Conservation (phyloP, 2,888 invertebrate species). For the Brenthis hecate region DNA sequence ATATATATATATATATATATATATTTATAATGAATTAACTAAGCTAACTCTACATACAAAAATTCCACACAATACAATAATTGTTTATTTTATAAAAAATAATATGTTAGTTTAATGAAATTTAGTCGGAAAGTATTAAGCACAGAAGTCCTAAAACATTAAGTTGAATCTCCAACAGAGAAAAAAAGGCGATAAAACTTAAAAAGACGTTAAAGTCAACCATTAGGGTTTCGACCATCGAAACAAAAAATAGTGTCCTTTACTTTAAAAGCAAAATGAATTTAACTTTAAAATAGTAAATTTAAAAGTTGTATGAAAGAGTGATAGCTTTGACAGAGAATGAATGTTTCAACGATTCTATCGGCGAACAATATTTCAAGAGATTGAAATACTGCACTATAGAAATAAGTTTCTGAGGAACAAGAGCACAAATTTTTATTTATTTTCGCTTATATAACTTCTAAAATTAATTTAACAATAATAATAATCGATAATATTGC, state of each 20-base stretch:
- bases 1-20: no score
- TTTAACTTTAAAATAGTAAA: constrained; percentile 18
- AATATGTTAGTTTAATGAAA: background rate
- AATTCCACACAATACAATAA: no score
- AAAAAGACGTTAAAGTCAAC: constrained; percentile 39
- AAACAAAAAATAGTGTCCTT: constrained; percentile 33
- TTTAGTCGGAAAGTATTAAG: constrained; percentile 9
- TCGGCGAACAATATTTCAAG: background rate
- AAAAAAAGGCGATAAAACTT: constrained; percentile 42
- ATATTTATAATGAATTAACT: no score
- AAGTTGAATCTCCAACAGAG: constrained; percentile 36
- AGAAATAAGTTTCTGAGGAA: background rate
- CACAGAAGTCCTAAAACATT: constrained; percentile 42
- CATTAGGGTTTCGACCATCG: constrained; percentile 46
- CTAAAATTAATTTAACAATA: no score
- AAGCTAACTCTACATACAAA: no score
- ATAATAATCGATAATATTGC: no score
- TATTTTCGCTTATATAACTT: no score
- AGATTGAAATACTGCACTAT: background rate
- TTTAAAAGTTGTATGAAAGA: constrained; percentile 3
- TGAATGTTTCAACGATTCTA: constrained; percentile 5
- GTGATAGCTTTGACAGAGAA: background rate
- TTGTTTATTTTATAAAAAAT: no score
- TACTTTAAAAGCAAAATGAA: constrained; percentile 10
- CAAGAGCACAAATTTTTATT: background rate